Percentiles rank a stretch among this genome's conserved stretches.
These are phyloP conservation scores for Tuta absoluta DNA, from an alignment of 2,888 invertebrate species.

Conservation along the genomic window DNA sequence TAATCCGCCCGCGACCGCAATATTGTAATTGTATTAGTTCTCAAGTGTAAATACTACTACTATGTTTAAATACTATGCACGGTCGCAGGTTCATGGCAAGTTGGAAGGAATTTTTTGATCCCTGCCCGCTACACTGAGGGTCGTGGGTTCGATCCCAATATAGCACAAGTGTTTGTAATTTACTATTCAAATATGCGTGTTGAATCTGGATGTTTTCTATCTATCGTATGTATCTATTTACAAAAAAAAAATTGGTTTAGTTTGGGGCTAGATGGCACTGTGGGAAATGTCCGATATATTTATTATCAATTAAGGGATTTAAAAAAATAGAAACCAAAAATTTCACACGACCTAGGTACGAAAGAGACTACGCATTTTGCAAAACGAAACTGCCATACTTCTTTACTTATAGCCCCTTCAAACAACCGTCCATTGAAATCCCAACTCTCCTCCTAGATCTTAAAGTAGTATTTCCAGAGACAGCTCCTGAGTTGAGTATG, in stretches of 20 bases:
- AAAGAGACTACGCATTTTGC: constrained; percentile 6
- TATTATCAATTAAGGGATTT: no score
- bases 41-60: constrained; percentile 17
- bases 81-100: neutral
- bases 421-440: constrained; percentile 25
- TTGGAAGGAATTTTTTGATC: neutral
- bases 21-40: constrained; percentile 26
- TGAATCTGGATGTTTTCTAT: no score
- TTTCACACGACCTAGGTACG: no score
- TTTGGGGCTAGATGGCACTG: no score
- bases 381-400: neutral
- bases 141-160: no score
- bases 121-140: no score
- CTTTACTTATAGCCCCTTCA: neutral
- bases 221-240: no score
- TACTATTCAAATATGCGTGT: no score
- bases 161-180: no score
- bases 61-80: constrained; percentile 5
- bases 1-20: constrained; percentile 26
- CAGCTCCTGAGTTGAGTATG: neutral
- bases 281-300: no score
- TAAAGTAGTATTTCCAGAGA: constrained; percentile 7
- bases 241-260: no score
- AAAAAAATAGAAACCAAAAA: no score
- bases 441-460: constrained; percentile 32